Percentiles rank a stretch among this genome's conserved stretches.
Evolutionary conservation across 64 coral and sea anemone species (phyloP).

Genomic region (Cladopsammia gracilis): DNA sequence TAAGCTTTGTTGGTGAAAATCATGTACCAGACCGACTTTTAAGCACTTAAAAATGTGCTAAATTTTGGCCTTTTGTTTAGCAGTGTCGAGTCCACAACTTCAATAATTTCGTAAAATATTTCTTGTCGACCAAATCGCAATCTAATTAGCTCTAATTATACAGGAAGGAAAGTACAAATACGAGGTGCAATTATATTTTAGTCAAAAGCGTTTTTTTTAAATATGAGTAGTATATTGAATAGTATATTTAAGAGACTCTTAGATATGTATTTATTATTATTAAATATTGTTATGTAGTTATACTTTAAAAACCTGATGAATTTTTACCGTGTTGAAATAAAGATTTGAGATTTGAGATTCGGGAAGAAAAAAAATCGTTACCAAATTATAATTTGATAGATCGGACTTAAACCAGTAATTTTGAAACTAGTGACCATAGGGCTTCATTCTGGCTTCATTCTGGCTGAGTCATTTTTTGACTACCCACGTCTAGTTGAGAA

Average conservation of each 20-base stretch:
- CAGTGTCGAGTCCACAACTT: neutral
- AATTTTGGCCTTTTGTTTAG: slow-evolving; percentile 2
- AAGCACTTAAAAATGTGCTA: neutral
- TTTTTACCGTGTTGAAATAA: too few species aligned
- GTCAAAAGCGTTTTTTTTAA: neutral
- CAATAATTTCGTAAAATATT: neutral
- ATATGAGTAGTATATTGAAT: too few species aligned
- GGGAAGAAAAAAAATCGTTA: neutral
- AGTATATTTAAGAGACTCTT: neutral
- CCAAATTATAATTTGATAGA: neutral
- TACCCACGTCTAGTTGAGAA: neutral
- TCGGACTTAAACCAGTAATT: neutral
- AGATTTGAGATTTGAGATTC: neutral
- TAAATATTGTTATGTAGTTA: neutral
- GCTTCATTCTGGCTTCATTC: neutral
- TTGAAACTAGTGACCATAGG: slow-evolving; percentile 10
- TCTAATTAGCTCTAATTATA: neutral
- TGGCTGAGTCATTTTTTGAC: neutral
- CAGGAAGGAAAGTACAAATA: neutral
- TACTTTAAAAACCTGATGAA: too few species aligned
- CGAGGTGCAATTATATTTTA: neutral
- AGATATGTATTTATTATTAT: neutral
- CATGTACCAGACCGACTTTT: slow-evolving; percentile 18
- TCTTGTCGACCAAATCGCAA: neutral
- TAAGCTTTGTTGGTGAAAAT: neutral